These are phyloP conservation scores for Calycopis cecrops DNA, from an alignment of 1,140 invertebrate species.

Conservation along the genomic window DNA sequence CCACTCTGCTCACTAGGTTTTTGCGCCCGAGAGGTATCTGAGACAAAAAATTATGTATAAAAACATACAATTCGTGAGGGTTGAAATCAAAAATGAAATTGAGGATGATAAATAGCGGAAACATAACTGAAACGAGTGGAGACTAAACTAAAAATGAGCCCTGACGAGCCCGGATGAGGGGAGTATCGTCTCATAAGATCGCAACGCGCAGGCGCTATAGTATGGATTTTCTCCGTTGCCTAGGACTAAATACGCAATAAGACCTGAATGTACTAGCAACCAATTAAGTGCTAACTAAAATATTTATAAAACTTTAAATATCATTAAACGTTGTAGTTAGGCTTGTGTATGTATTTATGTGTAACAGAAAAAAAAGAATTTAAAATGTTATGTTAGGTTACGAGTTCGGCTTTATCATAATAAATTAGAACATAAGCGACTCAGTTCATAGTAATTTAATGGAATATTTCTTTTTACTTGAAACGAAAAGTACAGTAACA, in stretches of 20 bases:
- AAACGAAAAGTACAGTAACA: too few species aligned
- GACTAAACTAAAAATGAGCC: conserved; percentile 29
- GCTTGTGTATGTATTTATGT: neutral
- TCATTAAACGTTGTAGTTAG: neutral
- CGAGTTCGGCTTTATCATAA: too few species aligned
- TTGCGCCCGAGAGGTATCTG: conserved; percentile 92
- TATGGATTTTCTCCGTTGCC: conserved; percentile 15
- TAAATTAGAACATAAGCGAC: too few species aligned
- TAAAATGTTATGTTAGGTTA: too few species aligned
- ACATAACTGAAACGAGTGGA: conserved; percentile 23
- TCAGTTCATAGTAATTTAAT: too few species aligned
- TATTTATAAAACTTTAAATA: neutral
- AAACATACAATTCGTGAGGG: conserved; percentile 5
- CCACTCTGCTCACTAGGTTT: conserved; percentile 92
- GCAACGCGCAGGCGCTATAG: conserved; percentile 19
- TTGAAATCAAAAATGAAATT: conserved; percentile 13
- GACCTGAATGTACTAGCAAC: neutral
- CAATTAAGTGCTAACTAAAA: neutral
- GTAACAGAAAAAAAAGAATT: too few species aligned
- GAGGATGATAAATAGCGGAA: conserved; percentile 16
- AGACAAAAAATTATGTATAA: conserved; percentile 23
- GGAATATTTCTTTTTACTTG: too few species aligned
- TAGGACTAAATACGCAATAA: conserved; percentile 14
- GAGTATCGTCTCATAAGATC: neutral
- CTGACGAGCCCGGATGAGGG: neutral